A percentile compares a stretch with the other conserved stretches of the same genome.
Evolutionary conservation across 2,113 vertebrate genomes (phyloP).

Genomic region (Perognathus longimembris): DNA sequence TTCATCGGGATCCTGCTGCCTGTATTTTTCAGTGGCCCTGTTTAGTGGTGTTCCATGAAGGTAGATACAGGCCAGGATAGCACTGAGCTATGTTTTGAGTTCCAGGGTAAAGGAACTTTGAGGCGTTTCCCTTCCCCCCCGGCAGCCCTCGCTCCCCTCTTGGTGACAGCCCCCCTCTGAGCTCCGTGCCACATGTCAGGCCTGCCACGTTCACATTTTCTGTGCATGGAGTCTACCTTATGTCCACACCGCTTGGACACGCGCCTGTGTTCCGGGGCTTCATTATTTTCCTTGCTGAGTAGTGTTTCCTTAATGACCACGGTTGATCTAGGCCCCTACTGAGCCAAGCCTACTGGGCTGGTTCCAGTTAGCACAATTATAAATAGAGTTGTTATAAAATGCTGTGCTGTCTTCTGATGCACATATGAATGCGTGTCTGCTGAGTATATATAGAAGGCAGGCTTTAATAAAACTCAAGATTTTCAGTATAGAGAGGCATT

Average conservation of each 20-base stretch:
- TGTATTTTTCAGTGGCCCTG: not conserved
- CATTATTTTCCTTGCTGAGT: not conserved
- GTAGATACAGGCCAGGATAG: not conserved
- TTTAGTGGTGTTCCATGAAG: too few species aligned
- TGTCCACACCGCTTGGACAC: not conserved
- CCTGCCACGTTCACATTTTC: slow-evolving; percentile 5
- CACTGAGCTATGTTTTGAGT: not conserved
- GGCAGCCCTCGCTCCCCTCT: too few species aligned
- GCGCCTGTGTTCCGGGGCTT: not conserved
- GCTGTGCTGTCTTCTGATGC: not conserved
- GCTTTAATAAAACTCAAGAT: slow-evolving; percentile 32
- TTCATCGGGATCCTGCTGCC: too few species aligned
- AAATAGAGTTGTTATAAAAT: not conserved
- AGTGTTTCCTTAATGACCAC: not conserved
- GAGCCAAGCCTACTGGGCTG: not conserved
- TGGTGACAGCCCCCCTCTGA: not conserved
- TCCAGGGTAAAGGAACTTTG: not conserved
- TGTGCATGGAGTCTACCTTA: not conserved
- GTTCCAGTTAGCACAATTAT: not conserved
- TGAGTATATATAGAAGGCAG: not conserved
- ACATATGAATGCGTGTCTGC: not conserved
- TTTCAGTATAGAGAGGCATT: not conserved
- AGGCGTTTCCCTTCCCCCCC: too few species aligned
- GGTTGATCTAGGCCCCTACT: not conserved
- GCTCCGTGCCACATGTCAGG: not conserved